Conservation (phyloP, 2,888 invertebrate species). For the Tipula lateralis region DNA sequence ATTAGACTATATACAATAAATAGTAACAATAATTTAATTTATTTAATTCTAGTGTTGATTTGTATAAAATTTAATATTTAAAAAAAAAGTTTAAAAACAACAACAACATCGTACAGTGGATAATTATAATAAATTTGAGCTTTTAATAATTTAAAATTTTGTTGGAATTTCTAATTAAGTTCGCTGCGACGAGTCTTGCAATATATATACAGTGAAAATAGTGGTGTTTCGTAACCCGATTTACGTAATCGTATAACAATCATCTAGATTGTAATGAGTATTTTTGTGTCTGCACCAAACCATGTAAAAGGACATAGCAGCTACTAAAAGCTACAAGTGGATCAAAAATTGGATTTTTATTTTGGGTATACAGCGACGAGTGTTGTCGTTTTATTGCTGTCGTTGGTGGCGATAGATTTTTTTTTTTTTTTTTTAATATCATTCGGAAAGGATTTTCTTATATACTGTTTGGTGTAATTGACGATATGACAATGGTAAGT, state of each 20-base stretch:
- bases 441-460: neutral
- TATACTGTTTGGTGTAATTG: neutral
- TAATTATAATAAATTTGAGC: neutral
- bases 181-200: neutral
- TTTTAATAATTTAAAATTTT: neutral
- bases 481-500: neutral
- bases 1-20: neutral
- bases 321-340: neutral
- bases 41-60: neutral
- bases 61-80: neutral
- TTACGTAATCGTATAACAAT: neutral
- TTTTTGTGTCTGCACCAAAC: neutral
- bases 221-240: too few relatives aligned
- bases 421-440: neutral
- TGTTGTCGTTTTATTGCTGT: neutral
- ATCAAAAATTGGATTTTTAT: neutral
- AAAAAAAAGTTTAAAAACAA: neutral
- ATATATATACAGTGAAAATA: neutral
- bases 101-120: neutral
- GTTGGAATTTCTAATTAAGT: neutral
- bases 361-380: neutral
- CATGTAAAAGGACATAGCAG: neutral
- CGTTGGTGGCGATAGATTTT: neutral
- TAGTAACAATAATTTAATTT: neutral
- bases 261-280: neutral